Percentiles rank a stretch among this genome's conserved stretches.
These are phyloP conservation scores for Syngnathus acus DNA, from an alignment of 2,797 vertebrate species.

Conservation along the genomic window DNA sequence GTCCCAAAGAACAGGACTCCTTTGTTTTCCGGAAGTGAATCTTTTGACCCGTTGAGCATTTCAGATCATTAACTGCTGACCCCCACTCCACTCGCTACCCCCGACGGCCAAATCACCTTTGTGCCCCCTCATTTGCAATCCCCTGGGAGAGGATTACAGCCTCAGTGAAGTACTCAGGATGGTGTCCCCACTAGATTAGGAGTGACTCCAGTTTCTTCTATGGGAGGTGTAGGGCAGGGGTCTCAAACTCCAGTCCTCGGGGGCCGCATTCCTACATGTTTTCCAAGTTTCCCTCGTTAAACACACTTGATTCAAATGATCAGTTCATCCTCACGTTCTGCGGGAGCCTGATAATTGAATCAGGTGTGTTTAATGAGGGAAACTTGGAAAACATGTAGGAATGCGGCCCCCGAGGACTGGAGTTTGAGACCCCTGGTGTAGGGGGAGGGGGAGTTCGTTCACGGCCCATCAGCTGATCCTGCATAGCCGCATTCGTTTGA, in stretches of 20 bases:
- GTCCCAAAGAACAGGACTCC: conserved; percentile 32
- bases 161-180: conserved; percentile 20
- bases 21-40: conserved; percentile 64
- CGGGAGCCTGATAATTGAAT: too few relatives aligned
- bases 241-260: background rate
- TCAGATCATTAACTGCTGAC: conserved; percentile 58
- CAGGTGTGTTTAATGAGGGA: too few relatives aligned
- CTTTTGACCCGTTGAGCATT: conserved; percentile 58
- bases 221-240: background rate
- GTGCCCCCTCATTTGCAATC: conserved; percentile 26
- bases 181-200: conserved; percentile 16
- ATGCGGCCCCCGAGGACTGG: too few relatives aligned
- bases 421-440: too few relatives aligned
- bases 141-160: conserved; percentile 15
- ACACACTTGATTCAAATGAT: too few relatives aligned
- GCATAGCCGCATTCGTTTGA: background rate
- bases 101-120: conserved; percentile 36
- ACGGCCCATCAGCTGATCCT: background rate
- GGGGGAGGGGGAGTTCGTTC: background rate
- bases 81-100: conserved; percentile 18
- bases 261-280: background rate
- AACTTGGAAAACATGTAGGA: too few relatives aligned
- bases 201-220: background rate
- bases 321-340: too few relatives aligned
- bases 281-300: too few relatives aligned